These are phyloP conservation scores for Eudyptes chrysolophus DNA, from an alignment of 2,113 vertebrate genomes.

Conservation along the genomic window DNA sequence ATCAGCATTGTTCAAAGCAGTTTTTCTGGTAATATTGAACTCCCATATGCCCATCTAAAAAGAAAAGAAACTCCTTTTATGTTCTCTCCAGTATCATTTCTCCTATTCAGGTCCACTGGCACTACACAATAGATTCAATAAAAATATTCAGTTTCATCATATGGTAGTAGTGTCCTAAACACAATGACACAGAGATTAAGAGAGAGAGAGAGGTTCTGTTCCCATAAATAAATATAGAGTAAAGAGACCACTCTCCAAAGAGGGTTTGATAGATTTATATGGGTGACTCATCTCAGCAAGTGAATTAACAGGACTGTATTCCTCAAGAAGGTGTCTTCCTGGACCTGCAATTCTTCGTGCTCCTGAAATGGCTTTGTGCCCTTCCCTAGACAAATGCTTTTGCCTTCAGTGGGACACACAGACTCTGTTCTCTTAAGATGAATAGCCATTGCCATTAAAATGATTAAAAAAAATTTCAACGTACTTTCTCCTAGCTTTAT, in stretches of 20 bases:
- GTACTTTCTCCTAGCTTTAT: not conserved
- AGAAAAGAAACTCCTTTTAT: constrained; percentile 32
- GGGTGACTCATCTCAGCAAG: not conserved
- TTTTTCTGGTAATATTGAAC: constrained; percentile 40
- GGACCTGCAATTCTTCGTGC: not conserved
- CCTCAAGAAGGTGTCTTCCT: not conserved
- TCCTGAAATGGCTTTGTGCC: not conserved
- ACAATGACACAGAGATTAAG: not conserved
- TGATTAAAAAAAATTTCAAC: not conserved
- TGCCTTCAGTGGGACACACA: not conserved
- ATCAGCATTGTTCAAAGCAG: constrained; percentile 62
- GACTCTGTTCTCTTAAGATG: not conserved
- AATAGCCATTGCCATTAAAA: not conserved
- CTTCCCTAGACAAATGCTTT: not conserved
- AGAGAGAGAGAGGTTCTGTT: not conserved
- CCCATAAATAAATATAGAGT: not conserved
- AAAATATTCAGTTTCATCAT: constrained; percentile 52
- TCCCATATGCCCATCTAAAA: not conserved
- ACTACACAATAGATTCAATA: constrained; percentile 14
- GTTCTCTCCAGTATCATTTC: constrained; percentile 19
- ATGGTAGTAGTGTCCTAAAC: not conserved
- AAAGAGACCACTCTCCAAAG: not conserved
- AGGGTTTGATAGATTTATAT: not conserved
- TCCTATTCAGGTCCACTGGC: constrained; percentile 20
- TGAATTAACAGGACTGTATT: not conserved